Percentiles rank a stretch among this genome's conserved stretches.
Evolutionary conservation across 2,888 invertebrate genomes (phyloP).

Genomic region (Theristus sp.): DNA sequence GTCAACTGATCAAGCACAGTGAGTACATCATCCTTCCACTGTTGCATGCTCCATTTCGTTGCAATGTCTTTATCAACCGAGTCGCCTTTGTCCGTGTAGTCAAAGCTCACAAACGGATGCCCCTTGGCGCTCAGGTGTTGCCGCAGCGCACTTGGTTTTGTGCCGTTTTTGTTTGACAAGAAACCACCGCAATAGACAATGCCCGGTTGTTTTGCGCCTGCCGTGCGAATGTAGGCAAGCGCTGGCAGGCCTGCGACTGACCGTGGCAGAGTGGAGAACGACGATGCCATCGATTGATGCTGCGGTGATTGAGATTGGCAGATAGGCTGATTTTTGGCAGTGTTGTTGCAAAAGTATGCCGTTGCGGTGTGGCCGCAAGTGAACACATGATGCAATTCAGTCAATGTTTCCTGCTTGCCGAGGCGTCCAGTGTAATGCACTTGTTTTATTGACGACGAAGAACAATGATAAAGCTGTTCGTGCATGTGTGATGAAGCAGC

Average conservation of each 20-base stretch:
- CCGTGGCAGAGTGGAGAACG: neutral
- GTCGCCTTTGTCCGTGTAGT: neutral
- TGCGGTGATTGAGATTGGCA: too few relatives aligned
- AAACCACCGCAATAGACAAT: neutral
- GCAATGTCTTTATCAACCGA: neutral
- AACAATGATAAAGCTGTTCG: too few relatives aligned
- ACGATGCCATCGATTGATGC: neutral
- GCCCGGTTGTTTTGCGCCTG: neutral
- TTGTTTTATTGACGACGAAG: too few relatives aligned
- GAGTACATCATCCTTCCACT: neutral
- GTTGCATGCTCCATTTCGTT: neutral
- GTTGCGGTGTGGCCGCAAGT: too few relatives aligned
- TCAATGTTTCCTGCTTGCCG: too few relatives aligned
- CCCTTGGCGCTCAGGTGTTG: neutral
- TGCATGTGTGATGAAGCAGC: too few relatives aligned
- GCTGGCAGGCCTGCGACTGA: neutral
- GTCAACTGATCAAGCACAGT: neutral
- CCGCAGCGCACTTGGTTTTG: neutral
- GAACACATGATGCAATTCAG: too few relatives aligned
- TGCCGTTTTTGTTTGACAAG: neutral
- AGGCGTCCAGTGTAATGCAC: too few relatives aligned
- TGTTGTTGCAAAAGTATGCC: too few relatives aligned
- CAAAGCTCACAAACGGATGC: neutral
- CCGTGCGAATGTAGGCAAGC: neutral
- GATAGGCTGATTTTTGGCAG: too few relatives aligned